Percentiles rank a stretch among this genome's conserved stretches.
phyloP scores from a whole-genome alignment of 2,797 vertebrate genomes.

The Peromyscus melanophrys region DNA sequence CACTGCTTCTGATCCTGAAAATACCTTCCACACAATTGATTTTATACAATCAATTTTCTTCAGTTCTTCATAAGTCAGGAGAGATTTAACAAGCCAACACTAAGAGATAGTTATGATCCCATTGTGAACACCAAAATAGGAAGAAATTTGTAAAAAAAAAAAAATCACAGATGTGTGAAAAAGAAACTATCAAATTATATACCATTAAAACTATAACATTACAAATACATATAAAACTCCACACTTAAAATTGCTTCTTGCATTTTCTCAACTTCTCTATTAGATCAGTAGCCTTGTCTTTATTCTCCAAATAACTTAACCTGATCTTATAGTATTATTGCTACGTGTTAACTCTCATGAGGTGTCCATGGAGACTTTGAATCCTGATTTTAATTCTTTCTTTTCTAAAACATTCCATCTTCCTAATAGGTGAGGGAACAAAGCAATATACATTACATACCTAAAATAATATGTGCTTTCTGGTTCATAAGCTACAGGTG shows the following conservation, averaged over 20 bases:
- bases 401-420: constrained; percentile 37
- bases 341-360: constrained; percentile 30
- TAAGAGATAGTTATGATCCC: background rate
- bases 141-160: background rate
- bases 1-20: background rate
- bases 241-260: constrained; percentile 25
- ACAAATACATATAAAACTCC: background rate
- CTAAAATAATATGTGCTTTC: background rate
- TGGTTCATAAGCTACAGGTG: background rate
- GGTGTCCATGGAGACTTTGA: background rate
- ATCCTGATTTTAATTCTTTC: constrained; percentile 4
- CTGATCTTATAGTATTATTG: constrained; percentile 7
- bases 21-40: background rate
- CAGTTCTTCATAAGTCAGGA: background rate
- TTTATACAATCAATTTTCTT: constrained; percentile 55
- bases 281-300: background rate
- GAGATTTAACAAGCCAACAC: background rate
- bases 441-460: background rate
- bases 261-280: background rate
- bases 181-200: constrained; percentile 35
- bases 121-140: background rate
- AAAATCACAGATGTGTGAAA: background rate
- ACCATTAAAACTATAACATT: background rate
- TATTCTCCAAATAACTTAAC: constrained; percentile 1
- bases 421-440: background rate